Evolutionary conservation across 1,140 invertebrate genomes (phyloP).

Genomic region (Hormaphis cornu): DNA sequence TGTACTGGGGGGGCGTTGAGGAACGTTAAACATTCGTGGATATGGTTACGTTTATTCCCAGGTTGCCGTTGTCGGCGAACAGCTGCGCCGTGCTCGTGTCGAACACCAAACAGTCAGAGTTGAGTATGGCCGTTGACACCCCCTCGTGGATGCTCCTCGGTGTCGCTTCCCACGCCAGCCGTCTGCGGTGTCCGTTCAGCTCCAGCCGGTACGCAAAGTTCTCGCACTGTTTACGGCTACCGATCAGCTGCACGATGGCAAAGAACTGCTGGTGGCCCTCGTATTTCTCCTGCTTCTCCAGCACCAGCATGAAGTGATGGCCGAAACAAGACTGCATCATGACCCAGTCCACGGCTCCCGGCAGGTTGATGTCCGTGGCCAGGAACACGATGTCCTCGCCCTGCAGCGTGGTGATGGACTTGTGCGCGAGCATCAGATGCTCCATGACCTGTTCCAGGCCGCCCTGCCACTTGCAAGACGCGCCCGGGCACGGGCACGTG

Average conservation of each 20-base stretch:
- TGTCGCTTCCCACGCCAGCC: slow-evolving; percentile 98
- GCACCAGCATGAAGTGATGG: slow-evolving; percentile 97
- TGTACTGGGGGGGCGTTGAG: too few species aligned
- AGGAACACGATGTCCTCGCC: slow-evolving; percentile 98
- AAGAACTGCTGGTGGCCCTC: slow-evolving; percentile 98
- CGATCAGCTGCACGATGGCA: slow-evolving; percentile 98
- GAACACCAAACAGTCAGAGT: slow-evolving; percentile 97
- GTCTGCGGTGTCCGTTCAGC: slow-evolving; percentile 83
- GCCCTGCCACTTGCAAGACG: slow-evolving; percentile 98
- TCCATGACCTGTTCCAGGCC: slow-evolving; percentile 92
- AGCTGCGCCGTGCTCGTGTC: slow-evolving; percentile 95
- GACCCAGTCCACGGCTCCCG: slow-evolving; percentile 99
- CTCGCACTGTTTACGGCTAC: slow-evolving; percentile 96
- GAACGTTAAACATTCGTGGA: slow-evolving; percentile 46
- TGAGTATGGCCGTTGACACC: slow-evolving; percentile 94
- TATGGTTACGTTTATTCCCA: slow-evolving; percentile 99
- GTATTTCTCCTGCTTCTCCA: slow-evolving; percentile 98
- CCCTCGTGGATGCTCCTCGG: slow-evolving; percentile 97
- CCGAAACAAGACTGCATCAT: slow-evolving; percentile 99
- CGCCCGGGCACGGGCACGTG: slow-evolving; percentile 94
- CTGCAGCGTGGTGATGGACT: slow-evolving; percentile 96
- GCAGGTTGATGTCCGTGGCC: slow-evolving; percentile 98
- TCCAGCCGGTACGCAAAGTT: slow-evolving; percentile 98
- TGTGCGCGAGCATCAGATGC: slow-evolving; percentile 94
- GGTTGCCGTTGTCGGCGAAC: slow-evolving; percentile 98